phyloP scores from a whole-genome alignment of 2,113 vertebrate species.

The Raja brachyura region DNA sequence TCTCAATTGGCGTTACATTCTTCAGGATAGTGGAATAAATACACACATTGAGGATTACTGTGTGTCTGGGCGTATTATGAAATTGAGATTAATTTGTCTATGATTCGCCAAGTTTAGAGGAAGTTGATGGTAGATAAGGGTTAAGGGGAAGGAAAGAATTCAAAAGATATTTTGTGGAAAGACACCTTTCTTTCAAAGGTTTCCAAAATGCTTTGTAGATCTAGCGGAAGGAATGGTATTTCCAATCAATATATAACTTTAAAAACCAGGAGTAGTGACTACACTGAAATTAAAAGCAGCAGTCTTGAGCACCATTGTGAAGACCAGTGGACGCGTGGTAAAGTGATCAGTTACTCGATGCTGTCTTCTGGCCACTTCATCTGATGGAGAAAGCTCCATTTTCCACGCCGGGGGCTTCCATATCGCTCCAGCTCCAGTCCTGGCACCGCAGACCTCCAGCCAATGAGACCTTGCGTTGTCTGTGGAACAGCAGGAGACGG shows the following conservation, averaged over 20 bases:
- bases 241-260: neutral
- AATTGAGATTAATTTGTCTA: neutral
- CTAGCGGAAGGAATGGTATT: neutral
- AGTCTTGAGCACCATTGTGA: neutral
- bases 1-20: neutral
- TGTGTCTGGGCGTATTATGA: neutral
- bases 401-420: slow-evolving; percentile 56
- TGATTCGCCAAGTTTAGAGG: neutral
- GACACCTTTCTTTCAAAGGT: neutral
- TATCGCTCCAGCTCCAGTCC: slow-evolving; percentile 58
- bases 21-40: neutral
- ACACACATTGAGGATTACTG: neutral
- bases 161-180: neutral
- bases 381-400: slow-evolving; percentile 50
- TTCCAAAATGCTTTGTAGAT: neutral
- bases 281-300: neutral
- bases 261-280: neutral
- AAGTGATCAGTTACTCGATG: slow-evolving; percentile 48
- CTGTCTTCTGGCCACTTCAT: slow-evolving; percentile 57
- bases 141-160: neutral
- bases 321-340: neutral
- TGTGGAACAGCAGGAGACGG: slow-evolving; percentile 69
- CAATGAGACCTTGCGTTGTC: slow-evolving; percentile 72
- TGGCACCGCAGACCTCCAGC: slow-evolving; percentile 66
- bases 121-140: neutral